These are phyloP conservation scores for Tyrannus savana DNA, from an alignment of 2,113 vertebrate species.

Conservation along the genomic window DNA sequence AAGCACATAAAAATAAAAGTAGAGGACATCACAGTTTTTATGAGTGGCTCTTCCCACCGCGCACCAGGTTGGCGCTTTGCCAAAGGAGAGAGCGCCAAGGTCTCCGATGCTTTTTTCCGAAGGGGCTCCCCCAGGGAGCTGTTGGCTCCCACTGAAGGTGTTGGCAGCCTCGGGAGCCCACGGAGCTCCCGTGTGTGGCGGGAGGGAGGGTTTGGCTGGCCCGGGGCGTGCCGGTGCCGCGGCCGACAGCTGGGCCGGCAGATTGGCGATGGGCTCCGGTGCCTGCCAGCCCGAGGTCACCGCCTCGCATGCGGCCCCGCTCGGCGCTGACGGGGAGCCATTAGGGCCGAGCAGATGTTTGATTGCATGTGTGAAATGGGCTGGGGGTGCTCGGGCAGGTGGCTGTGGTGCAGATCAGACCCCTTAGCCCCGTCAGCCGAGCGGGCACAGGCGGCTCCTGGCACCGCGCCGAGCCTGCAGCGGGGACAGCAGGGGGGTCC, in stretches of 20 bases:
- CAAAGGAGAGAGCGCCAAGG: fast-evolving
- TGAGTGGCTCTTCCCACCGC: neutral
- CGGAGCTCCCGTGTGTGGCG: neutral
- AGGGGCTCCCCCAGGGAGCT: neutral
- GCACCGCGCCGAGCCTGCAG: fast-evolving
- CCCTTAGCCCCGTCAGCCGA: neutral
- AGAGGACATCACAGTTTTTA: neutral
- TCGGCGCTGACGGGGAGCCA: neutral
- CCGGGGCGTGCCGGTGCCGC: neutral
- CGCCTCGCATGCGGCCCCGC: neutral
- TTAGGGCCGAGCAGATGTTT: neutral
- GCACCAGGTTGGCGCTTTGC: neutral
- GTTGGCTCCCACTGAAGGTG: fast-evolving
- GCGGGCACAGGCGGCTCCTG: neutral
- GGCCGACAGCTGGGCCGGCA: conserved; percentile 42
- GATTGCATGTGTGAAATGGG: neutral
- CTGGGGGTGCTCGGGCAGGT: neutral
- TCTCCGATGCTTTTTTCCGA: neutral
- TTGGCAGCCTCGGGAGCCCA: neutral
- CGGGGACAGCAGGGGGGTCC: fast-evolving
- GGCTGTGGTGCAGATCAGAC: neutral
- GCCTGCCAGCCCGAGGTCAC: neutral
- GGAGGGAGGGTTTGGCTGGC: neutral
- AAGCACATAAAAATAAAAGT: conserved; percentile 5
- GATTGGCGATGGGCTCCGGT: neutral